A percentile compares a stretch with the other conserved stretches of the same genome.
Conservation (phyloP, 2,888 invertebrate species). For the Troides helena region DNA sequence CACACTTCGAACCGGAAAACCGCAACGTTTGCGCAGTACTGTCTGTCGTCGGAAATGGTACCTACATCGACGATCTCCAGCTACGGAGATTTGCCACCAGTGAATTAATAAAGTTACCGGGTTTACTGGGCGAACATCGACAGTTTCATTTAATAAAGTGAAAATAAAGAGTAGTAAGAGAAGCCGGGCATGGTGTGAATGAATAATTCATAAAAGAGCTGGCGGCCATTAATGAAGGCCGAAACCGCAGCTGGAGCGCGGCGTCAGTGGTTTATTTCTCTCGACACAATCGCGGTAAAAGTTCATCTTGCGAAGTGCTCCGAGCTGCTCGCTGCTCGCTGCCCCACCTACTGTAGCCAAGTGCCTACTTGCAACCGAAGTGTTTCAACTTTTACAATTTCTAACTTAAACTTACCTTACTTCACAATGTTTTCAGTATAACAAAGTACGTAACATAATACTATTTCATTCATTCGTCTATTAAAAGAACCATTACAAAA, state of each 20-base stretch:
- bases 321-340: constrained; percentile 19
- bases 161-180: constrained; percentile 61
- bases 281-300: constrained; percentile 50
- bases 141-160: constrained; percentile 72
- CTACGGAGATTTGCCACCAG: too few relatives aligned
- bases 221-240: constrained; percentile 67
- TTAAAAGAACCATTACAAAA: too few relatives aligned
- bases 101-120: too few relatives aligned
- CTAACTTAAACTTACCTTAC: not conserved
- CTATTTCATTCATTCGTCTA: too few relatives aligned
- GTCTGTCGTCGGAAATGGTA: too few relatives aligned
- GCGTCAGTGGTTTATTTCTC: constrained; percentile 43
- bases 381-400: constrained; percentile 7
- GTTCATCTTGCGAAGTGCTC: constrained; percentile 43
- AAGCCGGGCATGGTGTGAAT: constrained; percentile 62
- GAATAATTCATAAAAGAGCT: constrained; percentile 75
- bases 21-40: too few relatives aligned
- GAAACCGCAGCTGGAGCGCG: constrained; percentile 57
- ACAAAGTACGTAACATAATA: not conserved
- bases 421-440: not conserved
- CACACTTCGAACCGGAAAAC: too few relatives aligned
- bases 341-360: constrained; percentile 14
- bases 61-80: too few relatives aligned
- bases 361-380: constrained; percentile 1
- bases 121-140: constrained; percentile 35